These are phyloP conservation scores for Anolis sagrei DNA, from an alignment of 2,113 vertebrate genomes.

Conservation along the genomic window DNA sequence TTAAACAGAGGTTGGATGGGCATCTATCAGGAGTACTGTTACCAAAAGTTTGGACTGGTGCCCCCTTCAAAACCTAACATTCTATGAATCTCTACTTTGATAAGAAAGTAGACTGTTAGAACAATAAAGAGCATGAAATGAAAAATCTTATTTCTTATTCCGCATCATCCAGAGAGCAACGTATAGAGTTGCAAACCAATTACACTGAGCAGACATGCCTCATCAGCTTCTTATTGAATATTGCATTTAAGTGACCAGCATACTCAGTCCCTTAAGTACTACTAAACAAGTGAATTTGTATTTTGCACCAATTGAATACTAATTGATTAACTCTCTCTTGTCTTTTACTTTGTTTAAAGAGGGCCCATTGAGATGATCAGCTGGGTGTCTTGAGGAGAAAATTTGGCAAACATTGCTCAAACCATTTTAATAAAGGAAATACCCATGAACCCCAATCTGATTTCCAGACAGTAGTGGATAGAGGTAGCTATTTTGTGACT, in stretches of 20 bases:
- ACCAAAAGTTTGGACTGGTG: too few species aligned
- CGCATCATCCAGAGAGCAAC: not conserved
- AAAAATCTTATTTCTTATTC: not conserved
- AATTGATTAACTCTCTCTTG: not conserved
- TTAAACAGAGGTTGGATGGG: too few species aligned
- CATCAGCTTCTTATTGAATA: slow-evolving; percentile 11
- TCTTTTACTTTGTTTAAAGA: not conserved
- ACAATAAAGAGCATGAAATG: not conserved
- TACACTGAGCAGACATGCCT: slow-evolving; percentile 10
- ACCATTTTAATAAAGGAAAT: not conserved
- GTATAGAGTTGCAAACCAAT: not conserved
- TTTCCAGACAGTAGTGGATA: not conserved
- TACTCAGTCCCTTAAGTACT: slow-evolving; percentile 16
- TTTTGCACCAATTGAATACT: not conserved
- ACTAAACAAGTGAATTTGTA: not conserved
- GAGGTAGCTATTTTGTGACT: not conserved
- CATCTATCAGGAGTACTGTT: too few species aligned
- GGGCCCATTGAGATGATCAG: not conserved
- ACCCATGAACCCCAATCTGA: not conserved
- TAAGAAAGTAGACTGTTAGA: not conserved
- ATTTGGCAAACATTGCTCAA: not conserved
- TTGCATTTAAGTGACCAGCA: not conserved
- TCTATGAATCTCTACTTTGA: too few species aligned
- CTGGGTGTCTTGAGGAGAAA: not conserved
- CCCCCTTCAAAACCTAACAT: too few species aligned